Percentiles rank a stretch among this genome's conserved stretches.
Conservation (phyloP, 2,888 invertebrate genomes). For the Falcaria lacertinaria region DNA sequence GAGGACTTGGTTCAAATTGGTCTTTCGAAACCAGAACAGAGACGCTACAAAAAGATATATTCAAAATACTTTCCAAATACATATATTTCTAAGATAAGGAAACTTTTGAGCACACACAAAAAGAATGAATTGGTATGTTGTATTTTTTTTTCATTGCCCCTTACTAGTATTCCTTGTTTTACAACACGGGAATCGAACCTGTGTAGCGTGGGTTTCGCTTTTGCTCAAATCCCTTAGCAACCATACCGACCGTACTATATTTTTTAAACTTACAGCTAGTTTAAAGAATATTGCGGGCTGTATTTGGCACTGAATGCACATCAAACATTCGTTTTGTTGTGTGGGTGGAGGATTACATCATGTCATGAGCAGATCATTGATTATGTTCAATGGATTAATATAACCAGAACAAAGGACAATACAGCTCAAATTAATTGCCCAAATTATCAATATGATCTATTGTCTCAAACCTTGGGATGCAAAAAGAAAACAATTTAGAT, state of each 20-base stretch:
- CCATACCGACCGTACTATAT: too few species aligned
- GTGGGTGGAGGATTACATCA: neutral
- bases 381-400: neutral
- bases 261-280: too few species aligned
- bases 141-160: neutral
- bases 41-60: conserved; percentile 95
- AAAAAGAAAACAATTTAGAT: neutral
- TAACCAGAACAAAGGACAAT: neutral
- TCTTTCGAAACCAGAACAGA: conserved; percentile 96
- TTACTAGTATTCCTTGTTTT: too few species aligned
- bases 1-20: conserved; percentile 95
- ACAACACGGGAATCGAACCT: too few species aligned
- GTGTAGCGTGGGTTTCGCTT: too few species aligned
- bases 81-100: conserved; percentile 94
- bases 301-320: too few species aligned
- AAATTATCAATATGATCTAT: neutral
- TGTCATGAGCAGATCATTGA: neutral
- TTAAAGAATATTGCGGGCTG: too few species aligned
- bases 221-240: too few species aligned
- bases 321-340: too few species aligned
- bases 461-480: neutral
- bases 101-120: conserved; percentile 83
- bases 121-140: conserved; percentile 70
- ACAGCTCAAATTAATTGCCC: neutral
- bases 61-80: conserved; percentile 96